These are phyloP conservation scores for Sesia bembeciformis DNA, from an alignment of 2,888 invertebrate genomes.

Conservation along the genomic window DNA sequence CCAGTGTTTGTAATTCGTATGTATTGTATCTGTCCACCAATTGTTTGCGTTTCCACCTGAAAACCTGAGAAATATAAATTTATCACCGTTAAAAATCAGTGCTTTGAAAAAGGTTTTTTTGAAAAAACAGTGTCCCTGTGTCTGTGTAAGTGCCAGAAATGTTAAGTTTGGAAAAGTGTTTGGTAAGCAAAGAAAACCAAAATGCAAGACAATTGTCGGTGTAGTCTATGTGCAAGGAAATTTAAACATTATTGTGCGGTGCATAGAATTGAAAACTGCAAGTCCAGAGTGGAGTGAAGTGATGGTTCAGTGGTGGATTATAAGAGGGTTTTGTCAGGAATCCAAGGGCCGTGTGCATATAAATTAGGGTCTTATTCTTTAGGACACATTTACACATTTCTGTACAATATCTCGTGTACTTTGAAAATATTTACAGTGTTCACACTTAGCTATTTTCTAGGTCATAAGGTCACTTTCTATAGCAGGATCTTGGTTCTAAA, in stretches of 20 bases:
- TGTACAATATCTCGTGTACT: too few species aligned
- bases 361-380: too few species aligned
- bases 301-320: not conserved
- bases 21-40: slow-evolving; percentile 24
- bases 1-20: slow-evolving; percentile 45
- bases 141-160: slow-evolving; percentile 47
- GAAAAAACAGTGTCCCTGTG: slow-evolving; percentile 31
- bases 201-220: slow-evolving; percentile 47
- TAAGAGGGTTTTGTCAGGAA: not conserved
- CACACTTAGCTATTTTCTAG: too few species aligned
- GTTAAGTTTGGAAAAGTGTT: slow-evolving; percentile 41
- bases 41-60: slow-evolving; percentile 21
- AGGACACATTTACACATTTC: too few species aligned
- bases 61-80: slow-evolving; percentile 20
- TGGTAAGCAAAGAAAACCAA: slow-evolving; percentile 40
- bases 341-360: not conserved
- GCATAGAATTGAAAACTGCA: slow-evolving; percentile 56
- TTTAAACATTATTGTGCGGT: slow-evolving; percentile 66
- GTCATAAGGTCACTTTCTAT: too few species aligned
- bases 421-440: too few species aligned
- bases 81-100: not conserved
- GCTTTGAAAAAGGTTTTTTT: slow-evolving; percentile 18
- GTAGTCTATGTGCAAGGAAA: slow-evolving; percentile 54
- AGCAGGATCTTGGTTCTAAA: too few species aligned
- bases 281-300: not conserved